Evolutionary conservation across 2,888 invertebrate genomes (phyloP).

Genomic region (Unio pictorum): DNA sequence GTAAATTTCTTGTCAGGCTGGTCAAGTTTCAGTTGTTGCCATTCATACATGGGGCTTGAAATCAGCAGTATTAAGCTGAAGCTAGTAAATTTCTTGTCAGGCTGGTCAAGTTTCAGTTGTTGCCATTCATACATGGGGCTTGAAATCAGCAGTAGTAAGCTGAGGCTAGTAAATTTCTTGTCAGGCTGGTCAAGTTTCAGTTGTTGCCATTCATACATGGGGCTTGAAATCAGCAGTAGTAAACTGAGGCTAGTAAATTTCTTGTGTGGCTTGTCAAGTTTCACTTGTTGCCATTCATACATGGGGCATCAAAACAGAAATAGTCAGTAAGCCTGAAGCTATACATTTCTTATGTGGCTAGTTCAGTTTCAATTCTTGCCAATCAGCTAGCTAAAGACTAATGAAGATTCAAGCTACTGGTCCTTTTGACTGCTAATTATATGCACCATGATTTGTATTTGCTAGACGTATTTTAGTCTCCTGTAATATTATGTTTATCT

Average conservation of each 20-base stretch:
- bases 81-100: not conserved
- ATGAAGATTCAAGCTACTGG: no score
- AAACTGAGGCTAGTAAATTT: no score
- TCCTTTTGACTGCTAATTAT: no score
- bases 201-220: not conserved
- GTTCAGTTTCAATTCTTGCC: not conserved
- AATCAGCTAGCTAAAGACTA: not conserved
- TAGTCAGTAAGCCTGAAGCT: not conserved
- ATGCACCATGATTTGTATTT: no score
- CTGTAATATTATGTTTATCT: no score
- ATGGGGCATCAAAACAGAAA: not conserved
- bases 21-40: no score
- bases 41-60: not conserved
- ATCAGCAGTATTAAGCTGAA: not conserved
- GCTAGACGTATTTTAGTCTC: no score
- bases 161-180: no score
- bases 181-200: no score
- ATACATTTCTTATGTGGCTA: not conserved
- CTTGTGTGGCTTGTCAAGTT: no score
- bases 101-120: not conserved
- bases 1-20: no score
- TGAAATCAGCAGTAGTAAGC: not conserved
- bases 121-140: not conserved
- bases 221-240: not conserved
- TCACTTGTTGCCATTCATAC: not conserved